A percentile compares a stretch with the other conserved stretches of the same genome.
phyloP scores from a whole-genome alignment of 2,888 invertebrate species.

The Syritta pipiens region DNA sequence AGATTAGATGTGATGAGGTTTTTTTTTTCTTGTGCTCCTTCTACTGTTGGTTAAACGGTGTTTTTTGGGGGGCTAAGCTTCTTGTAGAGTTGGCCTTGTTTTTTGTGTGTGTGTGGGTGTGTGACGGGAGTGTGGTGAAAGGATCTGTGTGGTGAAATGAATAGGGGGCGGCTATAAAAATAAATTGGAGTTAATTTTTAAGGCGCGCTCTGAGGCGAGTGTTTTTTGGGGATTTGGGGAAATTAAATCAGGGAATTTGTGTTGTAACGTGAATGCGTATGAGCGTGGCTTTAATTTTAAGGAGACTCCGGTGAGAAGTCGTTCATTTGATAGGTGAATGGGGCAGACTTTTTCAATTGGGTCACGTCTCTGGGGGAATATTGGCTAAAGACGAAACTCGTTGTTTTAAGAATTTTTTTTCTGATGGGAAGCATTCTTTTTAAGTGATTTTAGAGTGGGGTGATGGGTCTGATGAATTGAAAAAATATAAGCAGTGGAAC shows the following conservation, averaged over 20 bases:
- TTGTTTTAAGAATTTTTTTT: too few species aligned
- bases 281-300: background rate
- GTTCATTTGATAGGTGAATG: background rate
- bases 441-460: too few species aligned
- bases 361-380: too few species aligned
- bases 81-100: background rate
- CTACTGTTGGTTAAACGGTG: background rate
- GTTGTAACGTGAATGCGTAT: background rate
- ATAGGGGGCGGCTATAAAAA: conserved; percentile 13
- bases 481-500: too few species aligned
- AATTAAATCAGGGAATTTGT: conserved; percentile 14
- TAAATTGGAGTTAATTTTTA: conserved; percentile 39
- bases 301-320: background rate
- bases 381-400: too few species aligned
- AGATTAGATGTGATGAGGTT: conserved; percentile 13
- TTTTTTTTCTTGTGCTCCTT: background rate
- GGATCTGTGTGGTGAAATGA: background rate
- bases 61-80: background rate
- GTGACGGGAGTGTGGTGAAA: background rate
- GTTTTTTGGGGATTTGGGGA: conserved; percentile 14
- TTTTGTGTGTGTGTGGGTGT: background rate
- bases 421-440: too few species aligned
- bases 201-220: background rate
- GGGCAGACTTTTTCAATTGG: too few species aligned
- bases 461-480: too few species aligned